Base-by-base conservation (phyloP, 2,797 vertebrate genomes). In the Silurus aristotelis region DNA sequence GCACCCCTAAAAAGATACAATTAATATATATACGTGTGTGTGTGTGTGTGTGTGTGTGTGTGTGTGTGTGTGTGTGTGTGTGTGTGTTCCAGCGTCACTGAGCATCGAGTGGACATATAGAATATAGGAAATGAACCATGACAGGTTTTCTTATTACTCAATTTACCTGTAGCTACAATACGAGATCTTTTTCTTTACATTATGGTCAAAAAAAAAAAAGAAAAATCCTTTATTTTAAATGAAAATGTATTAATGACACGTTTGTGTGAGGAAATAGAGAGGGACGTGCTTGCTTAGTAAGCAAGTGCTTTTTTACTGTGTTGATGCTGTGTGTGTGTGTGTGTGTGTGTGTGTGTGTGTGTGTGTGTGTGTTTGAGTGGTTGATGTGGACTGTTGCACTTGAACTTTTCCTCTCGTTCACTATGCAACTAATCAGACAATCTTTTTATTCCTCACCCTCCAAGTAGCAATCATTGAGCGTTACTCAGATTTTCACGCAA, bases 381-480 rank as follows among this genome's bases (percentile, higher is more conserved):
- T 58, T 5, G 1, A 82, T 13, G 0, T 66, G 61, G 38, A 73
- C 12, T 8, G 84, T 70, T 77, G 85, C 71, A 76, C 22, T 70
- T 31, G 12, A 60, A 84, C 43, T 71, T 83, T 91, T 91, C 89
- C 86, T 91, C 91, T 92, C 89, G 88, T 94, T 91, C 92, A 91
- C 95, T 95, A 95, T 95, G 95, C 95, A 95, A 95, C 90, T 90
- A 86, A 91, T 84, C 84, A 91, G 94, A 95, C 94, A 94, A 94
- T 94, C 93, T 91, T 89, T 83, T 89, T 73, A n/a, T 90, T 91
- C 88, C 89, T 87, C 90, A 46, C 43, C 85, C 85, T 86, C 88
- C 89, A 43, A 38, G 67, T 88, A 86, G 86, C 87, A 84, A 90
- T 61, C 84, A 87, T 87, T 68, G 85, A 87, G 48, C 25, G 78